Base-by-base conservation (phyloP, 2,888 invertebrate genomes). In the Luperina testacea region DNA sequence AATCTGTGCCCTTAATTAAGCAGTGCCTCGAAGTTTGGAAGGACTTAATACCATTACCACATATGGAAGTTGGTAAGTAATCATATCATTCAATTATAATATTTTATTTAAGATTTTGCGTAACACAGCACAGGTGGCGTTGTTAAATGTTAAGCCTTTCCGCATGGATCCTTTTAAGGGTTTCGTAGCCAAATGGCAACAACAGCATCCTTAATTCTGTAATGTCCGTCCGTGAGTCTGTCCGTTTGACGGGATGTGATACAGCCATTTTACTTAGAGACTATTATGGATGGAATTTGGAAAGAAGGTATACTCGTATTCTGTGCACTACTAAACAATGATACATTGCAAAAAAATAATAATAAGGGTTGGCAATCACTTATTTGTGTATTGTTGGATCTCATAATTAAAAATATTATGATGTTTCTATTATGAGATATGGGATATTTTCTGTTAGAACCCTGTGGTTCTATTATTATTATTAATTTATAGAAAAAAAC, bases 1-100 rank as follows among this genome's bases (percentile, higher is more conserved):
- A 95, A 89, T 92, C 96, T 3, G 90, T 96, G 24, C 91, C 94
- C 13, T 88, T 97, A 5, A 92, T 97, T 42, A 95, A 93, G 79
- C 94, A 95, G 77, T 96, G 96, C 81, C 84, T 97, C 45, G 95
- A 96, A 70, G 95, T 96, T 20, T 96, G 96, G 95, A 94, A 94
- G 91, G 93, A 94, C 71, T 88, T 96, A 51, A 90, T 97, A 78
- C 97, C 97, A 6, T 87, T 95, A 77, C 94, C 95, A 61, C 95
- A 95, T 83, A 92, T 94, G 93, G 92, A 92, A 75, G 90, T 92
- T 79, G 96, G 97, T 97, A 92, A 93, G 94, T 91, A 67, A 65
- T 68, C 17, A 65, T 32, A 72, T n/a, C 13, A 72, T 72, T 17
- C 9, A 53, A 59, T 78, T 4, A 57, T 53, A 76, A 32, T 27